phyloP scores from a whole-genome alignment of 2,113 vertebrate species.

The Menidia beryllina region DNA sequence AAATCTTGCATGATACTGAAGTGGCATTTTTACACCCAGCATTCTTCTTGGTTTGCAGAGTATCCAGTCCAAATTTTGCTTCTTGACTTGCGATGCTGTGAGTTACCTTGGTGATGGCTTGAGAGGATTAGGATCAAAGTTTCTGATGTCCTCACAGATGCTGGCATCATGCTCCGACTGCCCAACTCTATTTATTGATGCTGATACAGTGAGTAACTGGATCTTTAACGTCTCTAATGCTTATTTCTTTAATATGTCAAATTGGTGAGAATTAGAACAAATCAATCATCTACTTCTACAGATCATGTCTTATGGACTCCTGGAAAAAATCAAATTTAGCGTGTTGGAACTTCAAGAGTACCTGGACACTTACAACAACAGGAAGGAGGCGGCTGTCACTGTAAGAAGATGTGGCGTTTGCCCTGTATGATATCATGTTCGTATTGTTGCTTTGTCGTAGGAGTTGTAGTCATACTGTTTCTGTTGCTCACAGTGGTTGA shows the following conservation, averaged over 20 bases:
- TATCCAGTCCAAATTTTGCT: conserved; percentile 96
- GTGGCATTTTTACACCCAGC: background rate
- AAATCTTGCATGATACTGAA: background rate
- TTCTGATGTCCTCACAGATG: conserved; percentile 94
- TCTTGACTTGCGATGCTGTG: conserved; percentile 92
- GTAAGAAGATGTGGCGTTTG: conserved; percentile 76
- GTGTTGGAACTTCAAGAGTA: conserved; percentile 98
- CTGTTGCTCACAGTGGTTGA: conserved; percentile 88
- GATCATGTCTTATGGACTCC: conserved; percentile 94
- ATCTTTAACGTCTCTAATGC: background rate
- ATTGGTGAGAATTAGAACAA: background rate
- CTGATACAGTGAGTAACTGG: conserved; percentile 90
- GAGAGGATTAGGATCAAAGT: conserved; percentile 93
- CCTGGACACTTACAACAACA: conserved; percentile 96
- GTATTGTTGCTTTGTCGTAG: background rate
- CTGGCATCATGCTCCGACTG: conserved; percentile 94
- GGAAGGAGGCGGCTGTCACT: conserved; percentile 91
- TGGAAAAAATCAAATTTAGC: conserved; percentile 98
- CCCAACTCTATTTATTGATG: conserved; percentile 94
- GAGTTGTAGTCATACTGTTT: background rate
- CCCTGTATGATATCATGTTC: background rate
- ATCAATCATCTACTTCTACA: conserved; percentile 64
- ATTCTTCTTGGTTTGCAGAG: conserved; percentile 83
- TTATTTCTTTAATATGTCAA: background rate
- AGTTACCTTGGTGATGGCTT: conserved; percentile 93